A percentile compares a stretch with the other conserved stretches of the same genome.
These are phyloP conservation scores for Toxostoma redivivum DNA, from an alignment of 2,113 vertebrate species.

Conservation along the genomic window DNA sequence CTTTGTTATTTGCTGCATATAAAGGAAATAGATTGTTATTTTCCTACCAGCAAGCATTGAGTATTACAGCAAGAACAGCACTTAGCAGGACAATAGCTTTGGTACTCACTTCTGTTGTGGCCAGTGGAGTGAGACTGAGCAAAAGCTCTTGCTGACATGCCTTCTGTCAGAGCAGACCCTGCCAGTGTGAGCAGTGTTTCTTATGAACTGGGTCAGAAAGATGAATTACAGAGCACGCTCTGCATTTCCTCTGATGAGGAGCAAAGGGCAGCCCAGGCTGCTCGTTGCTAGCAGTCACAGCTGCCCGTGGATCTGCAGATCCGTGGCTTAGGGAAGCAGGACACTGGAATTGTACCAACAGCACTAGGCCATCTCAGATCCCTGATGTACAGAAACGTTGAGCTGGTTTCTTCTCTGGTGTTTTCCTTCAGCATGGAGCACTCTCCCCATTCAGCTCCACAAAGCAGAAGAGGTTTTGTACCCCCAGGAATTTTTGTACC, in stretches of 20 bases:
- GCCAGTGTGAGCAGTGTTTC: not conserved
- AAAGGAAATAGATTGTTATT: not conserved
- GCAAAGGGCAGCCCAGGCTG: not conserved
- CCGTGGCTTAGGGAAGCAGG: not conserved
- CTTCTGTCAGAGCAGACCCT: conserved; percentile 22
- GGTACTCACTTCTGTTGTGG: not conserved
- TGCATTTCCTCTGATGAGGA: not conserved
- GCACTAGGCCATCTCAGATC: not conserved
- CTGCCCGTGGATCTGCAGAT: not conserved
- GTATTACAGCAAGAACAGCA: not conserved
- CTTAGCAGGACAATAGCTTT: not conserved
- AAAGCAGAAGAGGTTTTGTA: not conserved
- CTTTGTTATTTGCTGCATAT: not conserved
- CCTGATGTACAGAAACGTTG: accelerated
- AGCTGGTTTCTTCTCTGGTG: not conserved
- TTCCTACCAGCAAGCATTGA: not conserved
- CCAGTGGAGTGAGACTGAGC: conserved; percentile 24
- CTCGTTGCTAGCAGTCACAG: not conserved
- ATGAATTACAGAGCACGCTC: not conserved
- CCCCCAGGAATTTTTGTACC: not conserved
- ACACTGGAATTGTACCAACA: not conserved
- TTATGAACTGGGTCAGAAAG: not conserved
- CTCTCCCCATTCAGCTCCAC: not conserved
- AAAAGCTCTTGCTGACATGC: conserved; percentile 20
- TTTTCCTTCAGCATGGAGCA: not conserved